Percentiles rank a stretch among this genome's conserved stretches.
Conservation (phyloP, 2,888 invertebrate species). For the Acanthosepion lycidas region DNA sequence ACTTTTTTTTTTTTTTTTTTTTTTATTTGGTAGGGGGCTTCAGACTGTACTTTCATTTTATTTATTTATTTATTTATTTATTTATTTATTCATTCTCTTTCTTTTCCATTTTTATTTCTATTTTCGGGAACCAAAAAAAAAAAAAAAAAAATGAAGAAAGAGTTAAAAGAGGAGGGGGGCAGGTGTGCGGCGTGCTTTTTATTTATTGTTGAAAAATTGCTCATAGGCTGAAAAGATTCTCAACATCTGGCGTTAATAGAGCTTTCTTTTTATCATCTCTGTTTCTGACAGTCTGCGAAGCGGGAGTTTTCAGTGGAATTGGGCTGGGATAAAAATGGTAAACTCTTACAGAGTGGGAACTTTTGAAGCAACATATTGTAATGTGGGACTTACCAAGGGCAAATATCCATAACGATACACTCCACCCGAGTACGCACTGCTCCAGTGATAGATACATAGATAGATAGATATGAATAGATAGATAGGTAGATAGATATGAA, state of each 20-base stretch:
- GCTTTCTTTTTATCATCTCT: background rate
- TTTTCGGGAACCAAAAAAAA: no score
- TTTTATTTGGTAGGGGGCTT: no score
- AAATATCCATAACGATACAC: background rate
- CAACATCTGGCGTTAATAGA: background rate
- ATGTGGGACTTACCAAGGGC: background rate
- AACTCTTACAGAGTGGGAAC: background rate
- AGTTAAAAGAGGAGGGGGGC: background rate
- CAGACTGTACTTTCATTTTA: no score
- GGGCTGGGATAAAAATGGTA: no score
- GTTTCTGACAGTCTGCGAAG: background rate
- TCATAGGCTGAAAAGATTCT: background rate
- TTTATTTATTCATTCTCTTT: no score
- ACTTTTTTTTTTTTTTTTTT: no score
- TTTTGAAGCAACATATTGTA: background rate
- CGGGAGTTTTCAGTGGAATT: background rate
- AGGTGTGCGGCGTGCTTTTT: background rate
- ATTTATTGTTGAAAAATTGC: constrained; percentile 11
- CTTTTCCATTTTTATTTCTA: no score
- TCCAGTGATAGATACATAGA: no score
- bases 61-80: no score
- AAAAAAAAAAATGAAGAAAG: background rate
- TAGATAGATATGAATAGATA: no score
- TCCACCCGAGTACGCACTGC: background rate
- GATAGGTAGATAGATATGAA: no score